Conservation (phyloP, 23 tunicate genomes). For the Oikopleura vanhoeffeni region DNA sequence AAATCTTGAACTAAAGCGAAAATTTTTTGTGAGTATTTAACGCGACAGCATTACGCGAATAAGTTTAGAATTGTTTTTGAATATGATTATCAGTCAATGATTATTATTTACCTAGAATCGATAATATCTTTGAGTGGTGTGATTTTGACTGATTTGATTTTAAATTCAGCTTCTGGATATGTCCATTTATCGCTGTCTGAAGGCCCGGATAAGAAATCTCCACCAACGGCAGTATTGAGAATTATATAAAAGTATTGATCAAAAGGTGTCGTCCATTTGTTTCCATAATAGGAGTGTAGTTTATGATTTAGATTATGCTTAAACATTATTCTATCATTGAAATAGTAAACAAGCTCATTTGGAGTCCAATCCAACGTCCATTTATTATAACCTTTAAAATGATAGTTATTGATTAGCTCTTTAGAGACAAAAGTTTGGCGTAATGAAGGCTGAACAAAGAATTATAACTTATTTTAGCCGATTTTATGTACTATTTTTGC, state of each 20-base stretch:
- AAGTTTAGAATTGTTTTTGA: too few relatives aligned
- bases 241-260: conserved; percentile 38
- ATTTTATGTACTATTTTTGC: too few relatives aligned
- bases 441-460: too few relatives aligned
- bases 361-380: conserved; percentile 94
- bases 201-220: conserved; percentile 55
- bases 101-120: too few relatives aligned
- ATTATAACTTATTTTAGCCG: too few relatives aligned
- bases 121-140: not conserved
- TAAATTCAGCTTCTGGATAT: conserved; percentile 80
- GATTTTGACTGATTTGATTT: conserved; percentile 64
- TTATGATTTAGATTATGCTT: not conserved
- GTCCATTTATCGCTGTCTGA: conserved; percentile 42
- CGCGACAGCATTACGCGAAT: too few relatives aligned
- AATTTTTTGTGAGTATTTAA: too few relatives aligned
- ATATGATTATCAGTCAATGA: too few relatives aligned
- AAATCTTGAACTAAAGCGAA: too few relatives aligned
- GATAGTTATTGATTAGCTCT: too few relatives aligned
- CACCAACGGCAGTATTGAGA: conserved; percentile 72
- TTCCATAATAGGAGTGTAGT: not conserved
- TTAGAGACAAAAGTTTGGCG: too few relatives aligned
- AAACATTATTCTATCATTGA: not conserved
- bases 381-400: conserved; percentile 49
- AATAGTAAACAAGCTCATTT: conserved; percentile 29
- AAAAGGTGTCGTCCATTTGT: not conserved